phyloP scores from a whole-genome alignment of 2,113 vertebrate species.

The Lates calcarifer region DNA sequence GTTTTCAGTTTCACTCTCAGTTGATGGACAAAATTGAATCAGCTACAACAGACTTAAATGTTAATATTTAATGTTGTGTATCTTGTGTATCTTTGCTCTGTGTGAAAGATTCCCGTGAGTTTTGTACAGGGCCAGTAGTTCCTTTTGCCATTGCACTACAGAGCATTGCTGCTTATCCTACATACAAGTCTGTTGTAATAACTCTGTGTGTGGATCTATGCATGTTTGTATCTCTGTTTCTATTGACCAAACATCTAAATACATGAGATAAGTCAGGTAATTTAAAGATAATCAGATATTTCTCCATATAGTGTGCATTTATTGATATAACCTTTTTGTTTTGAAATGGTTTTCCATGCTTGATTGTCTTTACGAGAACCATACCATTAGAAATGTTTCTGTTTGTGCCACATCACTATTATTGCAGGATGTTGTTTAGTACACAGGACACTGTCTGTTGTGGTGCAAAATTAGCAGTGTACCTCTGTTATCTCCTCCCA shows the following conservation, averaged over 20 bases:
- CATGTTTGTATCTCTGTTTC: background rate
- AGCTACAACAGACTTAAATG: background rate
- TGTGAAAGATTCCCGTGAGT: background rate
- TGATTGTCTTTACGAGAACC: background rate
- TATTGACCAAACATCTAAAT: background rate
- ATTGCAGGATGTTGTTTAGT: background rate
- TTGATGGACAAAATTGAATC: background rate
- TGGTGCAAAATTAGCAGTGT: no score
- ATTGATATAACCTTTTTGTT: no score
- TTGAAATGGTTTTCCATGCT: background rate
- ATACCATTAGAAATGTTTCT: background rate
- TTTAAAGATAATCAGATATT: background rate
- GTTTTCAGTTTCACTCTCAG: background rate
- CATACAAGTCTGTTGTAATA: background rate
- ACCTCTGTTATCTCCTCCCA: no score
- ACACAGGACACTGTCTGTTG: no score
- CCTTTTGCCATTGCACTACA: background rate
- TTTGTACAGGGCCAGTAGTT: background rate
- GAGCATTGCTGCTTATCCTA: background rate
- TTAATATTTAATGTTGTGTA: background rate
- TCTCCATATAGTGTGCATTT: no score
- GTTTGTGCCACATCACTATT: background rate
- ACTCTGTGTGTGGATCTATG: background rate
- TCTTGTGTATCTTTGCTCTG: background rate
- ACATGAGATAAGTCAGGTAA: background rate